Base-by-base conservation (phyloP, 1,140 invertebrate species). In the Triops longicaudatus region DNA sequence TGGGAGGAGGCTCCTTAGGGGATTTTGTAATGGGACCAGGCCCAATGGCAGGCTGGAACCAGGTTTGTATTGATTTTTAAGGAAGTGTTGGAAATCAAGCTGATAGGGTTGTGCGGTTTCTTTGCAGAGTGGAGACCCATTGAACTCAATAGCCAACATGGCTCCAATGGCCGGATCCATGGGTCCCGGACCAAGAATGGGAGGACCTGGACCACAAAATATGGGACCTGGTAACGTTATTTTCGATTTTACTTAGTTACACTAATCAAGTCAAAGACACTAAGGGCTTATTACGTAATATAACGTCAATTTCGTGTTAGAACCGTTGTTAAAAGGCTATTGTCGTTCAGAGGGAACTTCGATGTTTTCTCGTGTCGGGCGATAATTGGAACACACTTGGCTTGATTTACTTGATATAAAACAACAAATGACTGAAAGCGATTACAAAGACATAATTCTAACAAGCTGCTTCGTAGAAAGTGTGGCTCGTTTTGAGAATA, bases 11-110 rank as follows among this genome's bases (percentile, higher is more conserved):
- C 9, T 28, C 73, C n/a, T 73, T 77, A 72, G 41, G 72, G 14
- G 74, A 75, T 73, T 73, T 76, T 26, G 74, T 76, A 42, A 42
- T 42, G 50, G 77, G 73, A 63, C 78, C 79, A 11, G 76, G 78
- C 43, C 22, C 76, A 7, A 81, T 81, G 79, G 79, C 79, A 14
- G 79, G 80, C 73, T 82, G 82, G 82, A 82, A 81, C 78, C 80
- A 81, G 78, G 79, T 79, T 79, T 76, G 75, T 42, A 28, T n/a
- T 14, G 7, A 26, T 71, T 76, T 17, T 50, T 75, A 26, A 10
- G 22, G 22, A 26, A 26, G 10, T 14, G n/a, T 14, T 10, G 31
- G 31, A 37, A 76, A 3, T 42, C 27, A 2, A 71, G 28, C 71
- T 76, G 28, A 73, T 76, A 77, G 63, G 14, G 44, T 72, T 78